Conservation (phyloP, 2,113 vertebrate genomes). For the Perca flavescens region DNA sequence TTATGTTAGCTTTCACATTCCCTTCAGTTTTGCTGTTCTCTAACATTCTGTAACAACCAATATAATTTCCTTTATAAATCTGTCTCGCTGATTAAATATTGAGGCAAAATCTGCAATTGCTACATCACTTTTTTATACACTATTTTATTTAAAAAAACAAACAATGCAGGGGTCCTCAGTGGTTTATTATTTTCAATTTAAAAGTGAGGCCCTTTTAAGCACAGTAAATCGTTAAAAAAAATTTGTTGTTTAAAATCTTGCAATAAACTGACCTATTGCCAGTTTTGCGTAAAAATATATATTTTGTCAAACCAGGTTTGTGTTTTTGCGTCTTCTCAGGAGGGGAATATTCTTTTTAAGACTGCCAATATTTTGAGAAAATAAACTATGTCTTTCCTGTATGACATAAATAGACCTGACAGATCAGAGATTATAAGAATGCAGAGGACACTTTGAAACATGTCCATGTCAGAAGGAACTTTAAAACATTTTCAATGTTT, state of each 20-base stretch:
- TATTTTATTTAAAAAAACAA: neutral
- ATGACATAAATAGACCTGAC: neutral
- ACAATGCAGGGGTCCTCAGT: neutral
- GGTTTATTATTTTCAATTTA: neutral
- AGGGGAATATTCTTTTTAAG: neutral
- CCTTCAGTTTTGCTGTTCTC: neutral
- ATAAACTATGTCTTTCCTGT: neutral
- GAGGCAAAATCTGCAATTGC: neutral
- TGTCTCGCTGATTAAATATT: neutral
- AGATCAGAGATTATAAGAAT: neutral
- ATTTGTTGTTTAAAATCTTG: too few relatives aligned
- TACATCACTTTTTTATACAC: neutral
- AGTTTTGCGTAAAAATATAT: neutral
- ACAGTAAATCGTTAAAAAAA: neutral
- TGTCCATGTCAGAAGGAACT: neutral
- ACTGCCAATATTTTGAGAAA: conserved; percentile 1
- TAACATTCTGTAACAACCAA: neutral
- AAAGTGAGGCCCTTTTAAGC: neutral
- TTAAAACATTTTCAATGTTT: neutral
- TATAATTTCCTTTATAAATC: neutral
- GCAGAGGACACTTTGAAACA: neutral
- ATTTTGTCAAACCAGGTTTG: neutral
- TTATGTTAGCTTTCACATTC: conserved; percentile 25
- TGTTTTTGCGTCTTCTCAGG: neutral
- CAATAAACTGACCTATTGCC: neutral